A percentile compares a stretch with the other conserved stretches of the same genome.
phyloP scores from a whole-genome alignment of 2,797 vertebrate genomes.

The Periophthalmus magnuspinnatus region DNA sequence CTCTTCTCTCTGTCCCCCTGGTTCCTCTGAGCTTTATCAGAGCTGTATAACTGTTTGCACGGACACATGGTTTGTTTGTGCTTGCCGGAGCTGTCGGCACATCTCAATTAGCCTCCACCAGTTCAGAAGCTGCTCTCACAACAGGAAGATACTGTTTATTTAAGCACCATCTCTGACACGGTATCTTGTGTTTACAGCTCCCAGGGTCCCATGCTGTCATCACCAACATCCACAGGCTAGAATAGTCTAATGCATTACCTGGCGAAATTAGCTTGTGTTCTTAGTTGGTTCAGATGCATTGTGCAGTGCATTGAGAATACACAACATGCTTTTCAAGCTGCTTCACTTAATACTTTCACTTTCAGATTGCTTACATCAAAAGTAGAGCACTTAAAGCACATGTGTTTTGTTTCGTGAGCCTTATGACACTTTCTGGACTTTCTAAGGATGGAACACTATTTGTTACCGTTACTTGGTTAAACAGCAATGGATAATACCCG shows the following conservation, averaged over 20 bases:
- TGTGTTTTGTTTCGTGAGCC: no score
- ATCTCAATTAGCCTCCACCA: constrained; percentile 63
- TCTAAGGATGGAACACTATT: no score
- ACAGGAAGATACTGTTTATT: constrained; percentile 80
- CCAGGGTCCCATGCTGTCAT: constrained; percentile 42
- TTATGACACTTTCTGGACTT: no score
- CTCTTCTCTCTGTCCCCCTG: constrained; percentile 11
- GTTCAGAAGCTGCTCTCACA: constrained; percentile 50
- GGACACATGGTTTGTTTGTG: constrained; percentile 52
- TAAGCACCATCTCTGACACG: constrained; percentile 69
- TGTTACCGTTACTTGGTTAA: no score
- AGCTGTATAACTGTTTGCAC: constrained; percentile 30
- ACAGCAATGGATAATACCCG: no score
- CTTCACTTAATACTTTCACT: no score
- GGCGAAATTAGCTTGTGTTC: background rate
- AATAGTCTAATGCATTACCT: constrained; percentile 40
- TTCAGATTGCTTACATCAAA: no score
- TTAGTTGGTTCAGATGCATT: background rate
- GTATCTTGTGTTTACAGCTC: constrained; percentile 76
- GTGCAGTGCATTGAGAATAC: no score
- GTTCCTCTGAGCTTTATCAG: constrained; percentile 13
- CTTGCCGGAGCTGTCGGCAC: constrained; percentile 53
- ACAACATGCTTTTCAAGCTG: no score
- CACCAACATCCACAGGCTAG: constrained; percentile 25
- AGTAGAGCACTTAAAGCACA: no score